phyloP scores from a whole-genome alignment of 2,888 invertebrate genomes.

The Brachyopa scutellaris region DNA sequence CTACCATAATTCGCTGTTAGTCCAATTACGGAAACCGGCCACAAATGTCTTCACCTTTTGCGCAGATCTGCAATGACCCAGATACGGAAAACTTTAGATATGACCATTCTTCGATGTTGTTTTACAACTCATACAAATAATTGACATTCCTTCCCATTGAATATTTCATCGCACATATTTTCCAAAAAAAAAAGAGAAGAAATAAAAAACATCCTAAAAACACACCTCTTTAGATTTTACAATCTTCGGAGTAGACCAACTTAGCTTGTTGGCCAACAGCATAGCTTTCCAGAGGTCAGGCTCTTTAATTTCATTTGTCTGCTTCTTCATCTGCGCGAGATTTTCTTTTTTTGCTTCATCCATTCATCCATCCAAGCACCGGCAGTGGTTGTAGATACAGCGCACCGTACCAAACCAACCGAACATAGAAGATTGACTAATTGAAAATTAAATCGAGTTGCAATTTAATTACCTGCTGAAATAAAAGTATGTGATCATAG shows the following conservation, averaged over 20 bases:
- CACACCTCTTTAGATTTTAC: conserved; percentile 49
- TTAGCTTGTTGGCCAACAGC: conserved; percentile 46
- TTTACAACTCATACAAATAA: conserved; percentile 62
- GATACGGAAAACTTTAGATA: conserved; percentile 28
- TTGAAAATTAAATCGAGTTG: conserved; percentile 72
- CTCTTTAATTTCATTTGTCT: conserved; percentile 68
- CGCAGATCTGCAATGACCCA: conserved; percentile 40
- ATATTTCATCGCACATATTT: conserved; percentile 28
- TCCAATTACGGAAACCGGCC: conserved; percentile 38
- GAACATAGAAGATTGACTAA: conserved; percentile 65
- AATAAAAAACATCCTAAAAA: conserved; percentile 15
- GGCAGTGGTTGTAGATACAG: too few species aligned
- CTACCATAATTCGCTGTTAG: background rate
- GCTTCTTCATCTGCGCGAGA: conserved; percentile 27
- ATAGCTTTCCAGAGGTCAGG: conserved; percentile 44
- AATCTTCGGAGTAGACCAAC: conserved; percentile 29
- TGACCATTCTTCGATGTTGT: conserved; percentile 44
- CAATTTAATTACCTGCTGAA: conserved; percentile 70
- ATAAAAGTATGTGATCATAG: conserved; percentile 63
- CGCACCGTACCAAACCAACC: conserved; percentile 1
- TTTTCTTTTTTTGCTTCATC: conserved; percentile 32
- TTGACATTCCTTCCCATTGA: conserved; percentile 59
- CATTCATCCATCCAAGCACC: conserved; percentile 12
- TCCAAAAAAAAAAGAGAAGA: conserved; percentile 16
- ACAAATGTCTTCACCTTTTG: conserved; percentile 55